Conservation (phyloP, 2,797 vertebrate species). For the Momotus momota region DNA sequence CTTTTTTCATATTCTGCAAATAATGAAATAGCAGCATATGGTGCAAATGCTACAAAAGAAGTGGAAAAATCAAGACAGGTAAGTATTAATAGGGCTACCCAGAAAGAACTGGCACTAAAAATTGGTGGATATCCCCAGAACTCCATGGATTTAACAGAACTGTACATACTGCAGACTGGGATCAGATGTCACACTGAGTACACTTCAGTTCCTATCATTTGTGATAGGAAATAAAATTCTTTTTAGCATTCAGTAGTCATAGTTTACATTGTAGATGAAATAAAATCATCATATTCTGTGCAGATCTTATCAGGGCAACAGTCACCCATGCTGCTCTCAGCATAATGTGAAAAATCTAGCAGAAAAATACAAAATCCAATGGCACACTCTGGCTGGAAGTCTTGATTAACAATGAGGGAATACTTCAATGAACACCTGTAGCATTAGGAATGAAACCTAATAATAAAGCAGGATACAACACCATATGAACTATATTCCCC, state of each 20-base stretch:
- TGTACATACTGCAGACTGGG: not conserved
- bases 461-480: not conserved
- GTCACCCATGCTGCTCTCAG: not conserved
- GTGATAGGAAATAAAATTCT: not conserved
- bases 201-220: not conserved
- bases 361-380: not conserved
- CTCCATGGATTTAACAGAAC: not conserved
- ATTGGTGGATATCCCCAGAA: not conserved
- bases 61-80: not conserved
- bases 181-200: not conserved
- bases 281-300: not conserved
- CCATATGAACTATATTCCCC: not conserved
- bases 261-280: not conserved
- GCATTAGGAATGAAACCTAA: not conserved
- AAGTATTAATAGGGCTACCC: not conserved
- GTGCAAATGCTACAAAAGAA: not conserved
- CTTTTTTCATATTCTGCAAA: not conserved
- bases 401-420: conserved; percentile 3
- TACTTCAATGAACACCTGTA: not conserved
- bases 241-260: not conserved
- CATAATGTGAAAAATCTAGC: not conserved
- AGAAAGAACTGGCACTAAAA: not conserved
- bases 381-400: not conserved
- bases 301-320: not conserved
- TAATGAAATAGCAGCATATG: not conserved